Evolutionary conservation across 2,113 vertebrate species (phyloP).

Genomic region (Crotalus viridis): DNA sequence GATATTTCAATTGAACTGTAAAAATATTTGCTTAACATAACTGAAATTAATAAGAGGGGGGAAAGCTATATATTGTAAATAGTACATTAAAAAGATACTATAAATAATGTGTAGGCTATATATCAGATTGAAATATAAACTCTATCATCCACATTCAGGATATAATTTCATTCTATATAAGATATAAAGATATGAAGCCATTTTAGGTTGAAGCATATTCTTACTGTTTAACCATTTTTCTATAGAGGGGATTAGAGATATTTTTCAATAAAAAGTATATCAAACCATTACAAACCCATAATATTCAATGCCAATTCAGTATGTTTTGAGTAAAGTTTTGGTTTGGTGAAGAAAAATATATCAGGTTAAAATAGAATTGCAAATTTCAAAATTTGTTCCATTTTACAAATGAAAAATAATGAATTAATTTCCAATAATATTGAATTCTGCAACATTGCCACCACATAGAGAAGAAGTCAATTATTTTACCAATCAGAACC

Average conservation of each 20-base stretch:
- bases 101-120: background rate
- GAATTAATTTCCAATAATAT: too few relatives aligned
- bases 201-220: background rate
- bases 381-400: too few relatives aligned
- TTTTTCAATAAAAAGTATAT: too few relatives aligned
- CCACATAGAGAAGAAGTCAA: too few relatives aligned
- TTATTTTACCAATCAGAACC: too few relatives aligned
- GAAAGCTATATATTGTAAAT: background rate
- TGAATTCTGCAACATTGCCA: too few relatives aligned
- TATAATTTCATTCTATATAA: background rate
- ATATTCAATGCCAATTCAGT: too few relatives aligned
- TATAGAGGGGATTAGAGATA: background rate
- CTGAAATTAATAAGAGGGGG: background rate
- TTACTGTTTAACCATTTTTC: background rate
- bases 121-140: background rate
- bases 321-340: too few relatives aligned
- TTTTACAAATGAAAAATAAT: too few relatives aligned
- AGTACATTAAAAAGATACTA: background rate
- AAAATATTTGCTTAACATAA: background rate
- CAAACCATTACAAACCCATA: too few relatives aligned
- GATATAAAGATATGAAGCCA: background rate
- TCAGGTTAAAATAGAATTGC: too few relatives aligned
- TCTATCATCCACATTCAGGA: background rate
- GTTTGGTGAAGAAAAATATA: too few relatives aligned
- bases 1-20: background rate